phyloP scores from a whole-genome alignment of 2,113 vertebrate species.

The Atrichornis clamosus region DNA sequence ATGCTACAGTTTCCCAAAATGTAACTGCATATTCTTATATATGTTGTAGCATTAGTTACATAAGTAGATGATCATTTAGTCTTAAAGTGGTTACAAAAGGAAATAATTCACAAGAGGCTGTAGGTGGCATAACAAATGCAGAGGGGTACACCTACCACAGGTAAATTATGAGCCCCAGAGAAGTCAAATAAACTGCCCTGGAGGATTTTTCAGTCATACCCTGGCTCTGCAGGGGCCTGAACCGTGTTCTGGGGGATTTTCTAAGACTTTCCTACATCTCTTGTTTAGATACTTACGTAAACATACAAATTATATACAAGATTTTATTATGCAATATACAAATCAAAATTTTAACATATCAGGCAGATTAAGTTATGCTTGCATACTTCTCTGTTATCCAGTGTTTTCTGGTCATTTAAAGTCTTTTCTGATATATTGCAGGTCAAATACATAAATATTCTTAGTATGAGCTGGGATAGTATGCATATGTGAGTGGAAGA shows the following conservation, averaged over 20 bases:
- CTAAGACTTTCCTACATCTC: background rate
- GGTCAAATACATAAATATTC: background rate
- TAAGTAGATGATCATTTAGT: background rate
- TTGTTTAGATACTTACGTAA: background rate
- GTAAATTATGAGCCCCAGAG: background rate
- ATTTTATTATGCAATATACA: background rate
- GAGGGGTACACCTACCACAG: background rate
- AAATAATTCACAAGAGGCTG: background rate
- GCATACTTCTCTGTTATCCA: background rate
- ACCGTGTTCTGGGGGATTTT: background rate
- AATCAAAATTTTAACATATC: background rate
- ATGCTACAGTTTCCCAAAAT: background rate
- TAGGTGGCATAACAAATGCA: constrained; percentile 20
- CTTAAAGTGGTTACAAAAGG: background rate
- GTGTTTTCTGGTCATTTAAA: background rate
- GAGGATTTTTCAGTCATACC: background rate
- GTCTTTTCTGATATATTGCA: background rate
- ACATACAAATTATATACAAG: background rate
- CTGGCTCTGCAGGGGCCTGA: background rate
- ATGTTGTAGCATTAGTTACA: background rate
- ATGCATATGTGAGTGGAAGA: background rate
- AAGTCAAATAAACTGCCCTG: background rate
- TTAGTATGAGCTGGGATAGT: background rate
- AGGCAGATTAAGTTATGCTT: background rate
- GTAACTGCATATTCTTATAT: background rate